Conservation (phyloP, 2,888 invertebrate species). For the Caenorhabditis angaria region DNA sequence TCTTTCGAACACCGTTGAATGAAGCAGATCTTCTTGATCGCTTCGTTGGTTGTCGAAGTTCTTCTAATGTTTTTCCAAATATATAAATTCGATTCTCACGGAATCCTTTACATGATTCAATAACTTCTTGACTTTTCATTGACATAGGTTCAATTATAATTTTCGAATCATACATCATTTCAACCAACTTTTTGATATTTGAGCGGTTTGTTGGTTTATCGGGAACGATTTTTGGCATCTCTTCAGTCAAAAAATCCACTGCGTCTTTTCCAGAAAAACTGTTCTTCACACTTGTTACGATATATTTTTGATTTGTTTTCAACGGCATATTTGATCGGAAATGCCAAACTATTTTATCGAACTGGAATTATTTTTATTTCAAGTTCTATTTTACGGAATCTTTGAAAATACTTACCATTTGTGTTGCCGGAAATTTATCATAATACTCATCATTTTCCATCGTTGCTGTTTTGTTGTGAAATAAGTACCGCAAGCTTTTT, state of each 20-base stretch:
- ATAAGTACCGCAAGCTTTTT: too few species aligned
- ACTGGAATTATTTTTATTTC: conserved; percentile 19
- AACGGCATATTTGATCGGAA: conserved; percentile 21
- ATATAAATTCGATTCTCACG: conserved; percentile 28
- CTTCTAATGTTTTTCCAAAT: conserved; percentile 18
- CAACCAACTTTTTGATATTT: conserved; percentile 21
- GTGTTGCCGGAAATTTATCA: conserved; percentile 14
- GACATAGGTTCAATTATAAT: conserved; percentile 25
- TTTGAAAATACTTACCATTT: conserved; percentile 9
- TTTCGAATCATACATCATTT: conserved; percentile 31
- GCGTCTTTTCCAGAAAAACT: conserved; percentile 37
- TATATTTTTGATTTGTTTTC: conserved; percentile 14
- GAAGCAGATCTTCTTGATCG: conserved; percentile 33
- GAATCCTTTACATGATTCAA: conserved; percentile 8
- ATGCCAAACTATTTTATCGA: conserved; percentile 37
- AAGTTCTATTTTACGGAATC: not conserved
- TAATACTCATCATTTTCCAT: conserved; percentile 1
- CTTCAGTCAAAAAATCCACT: conserved; percentile 22
- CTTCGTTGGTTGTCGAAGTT: conserved; percentile 24
- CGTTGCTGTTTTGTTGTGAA: too few species aligned
- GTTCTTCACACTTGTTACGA: conserved; percentile 17
- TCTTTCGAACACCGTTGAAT: conserved; percentile 29
- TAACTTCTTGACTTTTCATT: conserved; percentile 9
- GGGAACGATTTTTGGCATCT: conserved; percentile 26
- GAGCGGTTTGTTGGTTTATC: conserved; percentile 14